Evolutionary conservation across 2,888 invertebrate genomes (phyloP).

Genomic region (Thysanoteuthis rhombus): DNA sequence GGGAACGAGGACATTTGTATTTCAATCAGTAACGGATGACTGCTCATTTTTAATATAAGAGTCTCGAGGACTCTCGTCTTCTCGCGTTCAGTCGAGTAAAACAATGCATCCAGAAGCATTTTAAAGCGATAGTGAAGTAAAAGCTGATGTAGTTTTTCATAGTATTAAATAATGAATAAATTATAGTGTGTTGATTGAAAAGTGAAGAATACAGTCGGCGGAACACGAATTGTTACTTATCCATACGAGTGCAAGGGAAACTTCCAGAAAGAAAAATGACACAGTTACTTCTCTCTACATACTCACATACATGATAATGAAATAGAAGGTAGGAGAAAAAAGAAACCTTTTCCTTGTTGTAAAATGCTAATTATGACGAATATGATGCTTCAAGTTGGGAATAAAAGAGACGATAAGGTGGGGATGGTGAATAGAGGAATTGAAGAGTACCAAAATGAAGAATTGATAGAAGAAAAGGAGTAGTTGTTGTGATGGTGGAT

Average conservation of each 20-base stretch:
- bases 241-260: not conserved
- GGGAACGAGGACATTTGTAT: constrained; percentile 12
- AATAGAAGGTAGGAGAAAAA: not conserved
- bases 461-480: not conserved
- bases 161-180: not conserved
- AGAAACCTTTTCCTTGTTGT: not conserved
- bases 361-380: not conserved
- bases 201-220: not conserved
- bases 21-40: not conserved
- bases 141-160: not conserved
- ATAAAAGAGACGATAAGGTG: not conserved
- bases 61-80: not conserved
- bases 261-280: not conserved
- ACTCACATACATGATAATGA: not conserved
- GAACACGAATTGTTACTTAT: not conserved
- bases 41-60: not conserved
- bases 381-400: not conserved
- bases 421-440: not conserved
- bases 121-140: not conserved
- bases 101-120: too few species aligned
- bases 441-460: not conserved
- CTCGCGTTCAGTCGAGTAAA: not conserved
- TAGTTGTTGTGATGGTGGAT: not conserved
- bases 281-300: not conserved
- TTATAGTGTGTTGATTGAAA: not conserved